Conservation (phyloP, 2,113 vertebrate species). For the Bufo gargarizans region DNA sequence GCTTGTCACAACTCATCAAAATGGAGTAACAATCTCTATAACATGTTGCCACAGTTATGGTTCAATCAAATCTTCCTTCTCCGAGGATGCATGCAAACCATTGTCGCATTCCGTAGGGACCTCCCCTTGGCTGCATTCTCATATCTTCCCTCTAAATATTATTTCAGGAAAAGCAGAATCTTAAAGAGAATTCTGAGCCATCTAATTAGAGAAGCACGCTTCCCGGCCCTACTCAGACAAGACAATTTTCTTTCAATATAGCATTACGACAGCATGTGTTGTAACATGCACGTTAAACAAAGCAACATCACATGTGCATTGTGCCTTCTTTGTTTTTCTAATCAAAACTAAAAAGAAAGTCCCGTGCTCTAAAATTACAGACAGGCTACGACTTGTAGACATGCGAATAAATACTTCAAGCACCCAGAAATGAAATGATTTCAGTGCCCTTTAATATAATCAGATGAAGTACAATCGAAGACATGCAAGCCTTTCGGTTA, state of each 20-base stretch:
- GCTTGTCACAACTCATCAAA: slow-evolving; percentile 49
- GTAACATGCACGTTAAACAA: slow-evolving; percentile 51
- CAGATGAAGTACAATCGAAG: slow-evolving; percentile 29
- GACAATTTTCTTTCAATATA: slow-evolving; percentile 33
- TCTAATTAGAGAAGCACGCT: slow-evolving; percentile 22
- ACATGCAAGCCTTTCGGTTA: not conserved
- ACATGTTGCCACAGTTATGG: slow-evolving; percentile 37
- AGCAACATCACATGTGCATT: not conserved
- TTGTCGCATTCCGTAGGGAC: slow-evolving; percentile 37
- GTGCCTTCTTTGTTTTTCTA: slow-evolving; percentile 12
- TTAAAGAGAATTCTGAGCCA: slow-evolving; percentile 12
- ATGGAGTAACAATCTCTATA: slow-evolving; percentile 26
- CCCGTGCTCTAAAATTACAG: slow-evolving; percentile 44
- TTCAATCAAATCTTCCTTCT: slow-evolving; percentile 34
- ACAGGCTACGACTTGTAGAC: slow-evolving; percentile 40
- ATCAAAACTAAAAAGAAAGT: slow-evolving; percentile 47
- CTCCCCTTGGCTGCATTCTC: slow-evolving; percentile 29
- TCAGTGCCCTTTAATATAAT: slow-evolving; percentile 37
- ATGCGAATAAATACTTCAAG: slow-evolving; percentile 25
- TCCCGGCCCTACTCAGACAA: slow-evolving; percentile 1
- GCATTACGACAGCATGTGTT: slow-evolving; percentile 36
- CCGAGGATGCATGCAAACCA: slow-evolving; percentile 30
- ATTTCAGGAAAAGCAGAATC: slow-evolving; percentile 31
- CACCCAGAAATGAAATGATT: slow-evolving; percentile 8
- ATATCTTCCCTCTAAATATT: slow-evolving; percentile 43